These are phyloP conservation scores for Kryptolebias marmoratus DNA, from an alignment of 2,113 vertebrate species.

Conservation along the genomic window DNA sequence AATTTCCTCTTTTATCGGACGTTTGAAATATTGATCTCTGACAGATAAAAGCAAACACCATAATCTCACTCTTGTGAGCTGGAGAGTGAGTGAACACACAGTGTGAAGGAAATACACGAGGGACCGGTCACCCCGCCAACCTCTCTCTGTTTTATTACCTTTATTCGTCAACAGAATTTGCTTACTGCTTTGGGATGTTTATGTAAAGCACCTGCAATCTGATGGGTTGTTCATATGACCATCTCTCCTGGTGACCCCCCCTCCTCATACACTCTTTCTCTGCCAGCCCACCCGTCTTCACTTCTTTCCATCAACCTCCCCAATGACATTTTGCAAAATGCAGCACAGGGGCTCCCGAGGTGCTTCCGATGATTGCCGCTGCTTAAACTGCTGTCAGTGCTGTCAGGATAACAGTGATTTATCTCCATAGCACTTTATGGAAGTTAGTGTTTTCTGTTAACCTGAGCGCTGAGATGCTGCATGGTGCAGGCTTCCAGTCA, in stretches of 20 bases:
- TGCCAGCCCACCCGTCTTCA: slow-evolving; percentile 73
- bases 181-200: slow-evolving; percentile 94
- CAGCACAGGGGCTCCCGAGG: slow-evolving; percentile 88
- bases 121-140: slow-evolving; percentile 88
- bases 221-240: slow-evolving; percentile 89
- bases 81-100: slow-evolving; percentile 86
- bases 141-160: slow-evolving; percentile 96
- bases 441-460: slow-evolving; percentile 86
- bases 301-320: slow-evolving; percentile 62
- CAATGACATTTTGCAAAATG: slow-evolving; percentile 94
- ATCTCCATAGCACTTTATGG: slow-evolving; percentile 91
- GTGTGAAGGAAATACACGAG: slow-evolving; percentile 83
- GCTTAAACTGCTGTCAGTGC: slow-evolving; percentile 98
- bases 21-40: slow-evolving; percentile 99
- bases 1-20: slow-evolving; percentile 99
- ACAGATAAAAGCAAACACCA: slow-evolving; percentile 99
- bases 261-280: slow-evolving; percentile 17
- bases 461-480: slow-evolving; percentile 78
- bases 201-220: slow-evolving; percentile 88
- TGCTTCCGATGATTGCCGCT: slow-evolving; percentile 91
- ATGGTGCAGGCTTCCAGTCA: slow-evolving; percentile 75
- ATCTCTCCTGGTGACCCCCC: slow-evolving; percentile 79
- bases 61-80: slow-evolving; percentile 94
- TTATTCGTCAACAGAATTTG: slow-evolving; percentile 97
- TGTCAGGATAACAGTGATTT: slow-evolving; percentile 99